A percentile compares a stretch with the other conserved stretches of the same genome.
These are phyloP conservation scores for Thalassarche chlororhynchos DNA, from an alignment of 2,113 vertebrate species.

Conservation along the genomic window DNA sequence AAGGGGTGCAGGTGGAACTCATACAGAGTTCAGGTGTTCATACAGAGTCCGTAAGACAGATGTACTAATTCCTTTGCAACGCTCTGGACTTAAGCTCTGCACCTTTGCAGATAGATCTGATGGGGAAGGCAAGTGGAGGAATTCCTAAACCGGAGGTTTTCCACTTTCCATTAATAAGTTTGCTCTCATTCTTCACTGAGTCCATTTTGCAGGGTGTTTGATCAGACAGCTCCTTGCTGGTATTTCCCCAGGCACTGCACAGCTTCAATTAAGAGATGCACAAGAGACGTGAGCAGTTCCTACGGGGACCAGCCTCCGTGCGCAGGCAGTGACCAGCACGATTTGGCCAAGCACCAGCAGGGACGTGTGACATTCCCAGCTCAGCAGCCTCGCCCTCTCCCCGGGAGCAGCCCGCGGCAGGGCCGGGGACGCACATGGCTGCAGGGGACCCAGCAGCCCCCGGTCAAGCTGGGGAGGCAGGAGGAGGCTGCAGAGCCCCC, in stretches of 20 bases:
- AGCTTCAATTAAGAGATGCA: neutral
- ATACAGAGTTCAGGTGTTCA: neutral
- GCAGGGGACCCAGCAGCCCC: neutral
- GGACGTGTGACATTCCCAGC: fast-evolving
- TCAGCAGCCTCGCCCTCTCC: neutral
- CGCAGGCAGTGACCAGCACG: fast-evolving
- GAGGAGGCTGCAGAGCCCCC: neutral
- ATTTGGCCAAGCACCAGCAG: neutral
- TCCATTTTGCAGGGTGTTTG: neutral
- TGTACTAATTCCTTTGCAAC: fast-evolving
- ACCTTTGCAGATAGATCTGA: neutral
- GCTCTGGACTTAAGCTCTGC: neutral
- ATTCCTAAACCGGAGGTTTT: neutral
- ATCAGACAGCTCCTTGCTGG: neutral
- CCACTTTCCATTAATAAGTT: neutral
- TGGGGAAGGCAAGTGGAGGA: neutral
- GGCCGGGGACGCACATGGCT: neutral
- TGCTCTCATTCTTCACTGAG: neutral
- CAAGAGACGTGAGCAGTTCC: neutral
- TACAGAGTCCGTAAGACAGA: fast-evolving
- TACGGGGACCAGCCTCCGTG: neutral
- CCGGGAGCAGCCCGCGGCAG: neutral
- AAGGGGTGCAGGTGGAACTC: neutral
- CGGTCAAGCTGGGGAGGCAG: too few species aligned
- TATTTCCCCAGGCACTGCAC: neutral